Base-by-base conservation (phyloP, 2,888 invertebrate species). In the Ornithoptera alexandrae region DNA sequence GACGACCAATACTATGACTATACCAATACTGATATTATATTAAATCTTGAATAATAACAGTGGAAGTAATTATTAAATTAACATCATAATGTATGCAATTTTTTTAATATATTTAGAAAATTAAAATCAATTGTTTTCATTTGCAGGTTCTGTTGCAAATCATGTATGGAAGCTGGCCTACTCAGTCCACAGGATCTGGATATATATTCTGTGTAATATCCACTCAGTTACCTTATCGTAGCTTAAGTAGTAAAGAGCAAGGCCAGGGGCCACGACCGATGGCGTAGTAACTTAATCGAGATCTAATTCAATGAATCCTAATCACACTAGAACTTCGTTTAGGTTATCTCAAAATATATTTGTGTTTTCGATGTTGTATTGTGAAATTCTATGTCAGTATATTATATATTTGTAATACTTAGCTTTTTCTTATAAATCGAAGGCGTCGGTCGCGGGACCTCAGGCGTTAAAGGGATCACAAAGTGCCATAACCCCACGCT, bases 141-240 rank as follows among this genome's bases (percentile, higher is more conserved):
- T 75, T 63, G 1, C 80, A 94, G 94, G 73, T 98, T 98, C 94
- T 99, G 98, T 89, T 99, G 98, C 90, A 95, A 96, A 84, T 97
- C 98, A 1, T 98, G 98, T 85, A 97, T 97, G 72, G 93, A 96
- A 83, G 97, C 97, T 0, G 97, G 97, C 1, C 96, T 96, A 82
- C 88, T 97, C 65, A 79, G 84, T 75, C 83, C 87, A 0, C 77
- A 76, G 56, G 83, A 84, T 20, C 75, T 84, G 68, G 81, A 81
- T 20, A 76, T 50, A 46, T 24, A 50, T 22, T 46, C 50, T 50
- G 50, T 50, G 15, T 50, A 50, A 15, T 50, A 15, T 50, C 50
- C 4, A 18, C 50, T 50, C 67, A 70, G 70, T 67, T 70, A 70
- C 70, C 70, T 59, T 53, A 39, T 59, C 15, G n/a, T 64, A 67